Conservation (phyloP, 2,797 vertebrate genomes). For the Hyperoplus lanceolatus region DNA sequence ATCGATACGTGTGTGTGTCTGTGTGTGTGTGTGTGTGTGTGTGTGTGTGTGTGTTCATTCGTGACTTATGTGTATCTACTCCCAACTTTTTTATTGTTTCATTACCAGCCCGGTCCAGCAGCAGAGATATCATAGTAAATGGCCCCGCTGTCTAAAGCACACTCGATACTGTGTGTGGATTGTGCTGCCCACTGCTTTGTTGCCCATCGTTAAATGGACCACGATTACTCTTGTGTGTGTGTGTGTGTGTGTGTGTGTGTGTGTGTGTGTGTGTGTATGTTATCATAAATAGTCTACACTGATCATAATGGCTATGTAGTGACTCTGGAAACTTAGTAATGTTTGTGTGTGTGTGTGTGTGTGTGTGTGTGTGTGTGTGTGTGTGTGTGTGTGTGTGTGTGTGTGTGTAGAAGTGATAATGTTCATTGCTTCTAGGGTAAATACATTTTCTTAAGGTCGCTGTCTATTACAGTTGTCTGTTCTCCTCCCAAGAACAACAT, state of each 20-base stretch:
- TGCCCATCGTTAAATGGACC: conserved; percentile 12
- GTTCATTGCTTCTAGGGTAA: conserved; percentile 2
- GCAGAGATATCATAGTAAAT: conserved; percentile 35
- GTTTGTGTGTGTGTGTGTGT: neutral
- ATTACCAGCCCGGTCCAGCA: conserved; percentile 36
- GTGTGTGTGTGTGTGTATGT: neutral
- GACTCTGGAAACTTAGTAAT: conserved; percentile 2
- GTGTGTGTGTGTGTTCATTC: conserved; percentile 48
- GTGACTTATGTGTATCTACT: conserved; percentile 63
- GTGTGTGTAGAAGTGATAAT: neutral
- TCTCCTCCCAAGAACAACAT: neutral
- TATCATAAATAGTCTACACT: conserved; percentile 22
- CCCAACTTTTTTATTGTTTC: conserved; percentile 51
- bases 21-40: too few relatives aligned
- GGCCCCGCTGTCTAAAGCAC: conserved; percentile 31
- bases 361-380: too few relatives aligned
- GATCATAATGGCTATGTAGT: conserved; percentile 14
- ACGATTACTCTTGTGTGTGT: too few relatives aligned
- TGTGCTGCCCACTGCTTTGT: conserved; percentile 21
- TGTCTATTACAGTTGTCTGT: conserved; percentile 12
- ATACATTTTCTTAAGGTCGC: conserved; percentile 1
- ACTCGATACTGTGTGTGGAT: conserved; percentile 34
- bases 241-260: too few relatives aligned
- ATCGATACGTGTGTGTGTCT: conserved; percentile 48
- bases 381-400: too few relatives aligned